A percentile compares a stretch with the other conserved stretches of the same genome.
Conservation (phyloP, 2,797 vertebrate species). For the Myripristis jacobus region DNA sequence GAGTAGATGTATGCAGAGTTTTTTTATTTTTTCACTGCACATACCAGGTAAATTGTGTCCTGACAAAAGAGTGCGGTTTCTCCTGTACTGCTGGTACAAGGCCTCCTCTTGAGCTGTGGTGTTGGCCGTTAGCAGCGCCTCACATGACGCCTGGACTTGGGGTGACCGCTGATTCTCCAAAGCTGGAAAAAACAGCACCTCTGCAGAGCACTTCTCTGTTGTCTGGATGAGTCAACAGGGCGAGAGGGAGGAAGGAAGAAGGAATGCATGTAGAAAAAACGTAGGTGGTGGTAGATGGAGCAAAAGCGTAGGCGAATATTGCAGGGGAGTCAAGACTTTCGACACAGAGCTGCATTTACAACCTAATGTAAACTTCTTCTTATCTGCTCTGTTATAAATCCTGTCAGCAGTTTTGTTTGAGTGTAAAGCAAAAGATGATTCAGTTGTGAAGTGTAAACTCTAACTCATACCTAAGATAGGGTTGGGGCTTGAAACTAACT, state of each 20-base stretch:
- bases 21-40: background rate
- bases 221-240: conserved; percentile 46
- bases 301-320: conserved; percentile 39
- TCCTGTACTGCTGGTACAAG: conserved; percentile 86
- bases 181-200: conserved; percentile 88
- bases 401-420: conserved; percentile 11
- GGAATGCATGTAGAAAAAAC: background rate
- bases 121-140: conserved; percentile 80
- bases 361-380: conserved; percentile 13
- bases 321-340: conserved; percentile 34
- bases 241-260: background rate
- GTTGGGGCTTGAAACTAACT: background rate
- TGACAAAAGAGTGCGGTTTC: conserved; percentile 72
- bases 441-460: conserved; percentile 15
- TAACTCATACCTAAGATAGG: background rate
- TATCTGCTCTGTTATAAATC: conserved; percentile 16
- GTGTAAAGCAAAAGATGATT: conserved; percentile 23
- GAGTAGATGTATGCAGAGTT: background rate
- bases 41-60: conserved; percentile 90
- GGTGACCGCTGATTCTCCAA: conserved; percentile 71
- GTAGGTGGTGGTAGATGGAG: background rate
- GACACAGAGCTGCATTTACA: conserved; percentile 18
- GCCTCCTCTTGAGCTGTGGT: conserved; percentile 81
- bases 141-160: conserved; percentile 83
- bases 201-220: conserved; percentile 82